phyloP scores from a whole-genome alignment of 2,888 invertebrate genomes.

The Sussaba pulchella region DNA sequence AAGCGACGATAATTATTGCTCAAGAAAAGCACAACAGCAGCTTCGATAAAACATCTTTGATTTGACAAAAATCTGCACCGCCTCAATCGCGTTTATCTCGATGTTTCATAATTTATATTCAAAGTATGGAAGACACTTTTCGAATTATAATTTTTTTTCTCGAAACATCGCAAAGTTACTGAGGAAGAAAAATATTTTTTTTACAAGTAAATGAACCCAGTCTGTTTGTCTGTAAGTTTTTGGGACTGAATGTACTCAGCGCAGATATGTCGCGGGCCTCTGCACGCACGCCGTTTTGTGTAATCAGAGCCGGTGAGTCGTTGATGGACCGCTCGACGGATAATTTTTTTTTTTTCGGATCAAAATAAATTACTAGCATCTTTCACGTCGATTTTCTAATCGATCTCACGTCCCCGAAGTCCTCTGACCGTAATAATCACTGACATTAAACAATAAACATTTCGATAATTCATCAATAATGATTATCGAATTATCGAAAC shows the following conservation, averaged over 20 bases:
- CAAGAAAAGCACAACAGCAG: neutral
- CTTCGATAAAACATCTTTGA: slow-evolving; percentile 14
- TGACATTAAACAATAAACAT: neutral
- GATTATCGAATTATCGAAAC: too few relatives aligned
- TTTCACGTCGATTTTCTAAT: too few relatives aligned
- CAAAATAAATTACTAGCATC: too few relatives aligned
- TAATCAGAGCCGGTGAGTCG: too few relatives aligned
- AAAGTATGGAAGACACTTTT: slow-evolving; percentile 61
- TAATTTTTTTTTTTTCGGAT: too few relatives aligned
- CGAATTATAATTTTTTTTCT: neutral
- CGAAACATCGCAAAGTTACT: slow-evolving; percentile 19
- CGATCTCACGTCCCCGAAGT: too few relatives aligned
- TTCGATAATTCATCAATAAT: neutral
- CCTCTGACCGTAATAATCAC: neutral
- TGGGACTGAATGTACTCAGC: neutral
- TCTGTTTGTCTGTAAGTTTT: neutral
- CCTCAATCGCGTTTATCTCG: slow-evolving; percentile 25
- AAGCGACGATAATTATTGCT: slow-evolving; percentile 10
- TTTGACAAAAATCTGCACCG: slow-evolving; percentile 4
- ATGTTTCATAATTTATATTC: slow-evolving; percentile 26
- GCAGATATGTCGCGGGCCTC: too few relatives aligned
- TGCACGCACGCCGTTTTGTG: too few relatives aligned
- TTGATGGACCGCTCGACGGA: too few relatives aligned
- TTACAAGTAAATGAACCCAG: neutral
- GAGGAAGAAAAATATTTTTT: neutral